Percentiles rank a stretch among this genome's conserved stretches.
Conservation (phyloP, 1,140 invertebrate species). For the Achatina immaculata region DNA sequence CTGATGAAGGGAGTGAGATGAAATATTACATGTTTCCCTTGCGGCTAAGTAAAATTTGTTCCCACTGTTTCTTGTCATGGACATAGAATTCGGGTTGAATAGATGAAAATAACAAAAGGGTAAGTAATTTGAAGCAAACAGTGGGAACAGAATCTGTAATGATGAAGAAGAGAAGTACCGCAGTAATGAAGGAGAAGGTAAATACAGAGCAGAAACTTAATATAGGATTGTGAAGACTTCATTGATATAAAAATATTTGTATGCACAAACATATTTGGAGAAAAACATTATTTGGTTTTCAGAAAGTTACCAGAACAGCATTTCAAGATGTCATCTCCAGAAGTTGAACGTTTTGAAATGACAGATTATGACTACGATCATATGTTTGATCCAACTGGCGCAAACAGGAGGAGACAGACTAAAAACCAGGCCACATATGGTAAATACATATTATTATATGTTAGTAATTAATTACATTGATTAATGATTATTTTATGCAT, state of each 20-base stretch:
- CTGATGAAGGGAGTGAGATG: no score
- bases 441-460: slow-evolving; percentile 69
- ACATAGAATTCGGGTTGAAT: no score
- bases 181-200: no score
- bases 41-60: no score
- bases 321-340: slow-evolving; percentile 72
- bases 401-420: slow-evolving; percentile 79
- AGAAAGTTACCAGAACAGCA: neutral
- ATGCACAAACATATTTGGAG: neutral
- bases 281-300: neutral
- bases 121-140: no score
- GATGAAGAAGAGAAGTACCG: no score
- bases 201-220: no score
- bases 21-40: no score
- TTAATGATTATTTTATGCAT: neutral
- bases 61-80: no score
- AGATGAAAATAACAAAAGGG: no score
- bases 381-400: slow-evolving; percentile 84
- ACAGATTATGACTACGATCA: slow-evolving; percentile 93
- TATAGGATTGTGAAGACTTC: neutral
- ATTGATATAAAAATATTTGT: neutral
- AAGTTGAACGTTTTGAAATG: slow-evolving; percentile 92
- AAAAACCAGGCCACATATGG: slow-evolving; percentile 95
- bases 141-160: no score
- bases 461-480: neutral